These are phyloP conservation scores for Microcebus griseorufus DNA, from an alignment of 2,113 vertebrate species.

Conservation along the genomic window DNA sequence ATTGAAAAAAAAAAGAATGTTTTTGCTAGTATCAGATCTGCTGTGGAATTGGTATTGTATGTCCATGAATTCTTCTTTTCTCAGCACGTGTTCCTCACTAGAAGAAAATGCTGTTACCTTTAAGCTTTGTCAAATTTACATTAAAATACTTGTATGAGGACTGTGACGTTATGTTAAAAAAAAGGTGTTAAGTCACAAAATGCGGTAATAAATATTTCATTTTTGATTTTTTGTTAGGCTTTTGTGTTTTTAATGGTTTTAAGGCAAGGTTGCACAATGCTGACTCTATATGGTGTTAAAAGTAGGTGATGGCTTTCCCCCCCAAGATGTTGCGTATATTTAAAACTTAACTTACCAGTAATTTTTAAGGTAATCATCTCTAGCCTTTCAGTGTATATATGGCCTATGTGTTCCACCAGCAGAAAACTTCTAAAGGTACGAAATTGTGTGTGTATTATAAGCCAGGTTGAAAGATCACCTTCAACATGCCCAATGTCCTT, in stretches of 20 bases:
- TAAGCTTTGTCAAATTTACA: conserved; percentile 99
- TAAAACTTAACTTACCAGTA: conserved; percentile 43
- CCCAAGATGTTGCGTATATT: not conserved
- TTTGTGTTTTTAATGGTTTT: conserved; percentile 91
- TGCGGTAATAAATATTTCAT: conserved; percentile 99
- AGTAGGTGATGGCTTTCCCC: not conserved
- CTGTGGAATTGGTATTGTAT: conserved; percentile 99
- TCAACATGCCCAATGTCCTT: conserved; percentile 8
- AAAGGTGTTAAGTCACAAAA: conserved; percentile 99
- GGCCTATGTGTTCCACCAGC: conserved; percentile 8
- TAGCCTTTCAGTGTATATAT: conserved; percentile 31
- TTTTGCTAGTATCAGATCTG: conserved; percentile 99
- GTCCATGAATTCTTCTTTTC: conserved; percentile 99
- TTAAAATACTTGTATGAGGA: conserved; percentile 99
- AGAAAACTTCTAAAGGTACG: conserved; percentile 70
- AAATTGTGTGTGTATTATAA: not conserved
- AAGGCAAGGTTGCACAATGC: conserved; percentile 53
- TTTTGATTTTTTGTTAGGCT: conserved; percentile 99
- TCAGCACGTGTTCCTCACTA: conserved; percentile 99
- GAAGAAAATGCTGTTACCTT: conserved; percentile 99
- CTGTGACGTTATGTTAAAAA: conserved; percentile 99
- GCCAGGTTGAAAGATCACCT: conserved; percentile 8
- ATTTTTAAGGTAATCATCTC: conserved; percentile 29
- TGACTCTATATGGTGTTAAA: not conserved
- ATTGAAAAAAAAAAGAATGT: conserved; percentile 99